phyloP scores from a whole-genome alignment of 2,888 invertebrate genomes.

The Portevinia maculata region DNA sequence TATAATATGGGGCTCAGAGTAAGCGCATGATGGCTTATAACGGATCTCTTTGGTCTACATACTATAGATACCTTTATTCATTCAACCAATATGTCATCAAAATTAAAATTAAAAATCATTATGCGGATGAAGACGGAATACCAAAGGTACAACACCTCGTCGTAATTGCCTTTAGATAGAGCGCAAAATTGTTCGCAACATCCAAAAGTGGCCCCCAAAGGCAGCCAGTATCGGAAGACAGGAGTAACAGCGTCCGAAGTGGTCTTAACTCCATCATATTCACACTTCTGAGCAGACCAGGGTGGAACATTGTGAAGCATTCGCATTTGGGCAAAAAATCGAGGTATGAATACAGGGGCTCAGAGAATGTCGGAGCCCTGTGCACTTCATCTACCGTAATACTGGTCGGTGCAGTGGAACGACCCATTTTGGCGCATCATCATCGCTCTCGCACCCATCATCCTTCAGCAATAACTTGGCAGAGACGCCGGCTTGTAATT shows the following conservation, averaged over 20 bases:
- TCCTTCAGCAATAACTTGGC: slow-evolving; percentile 72
- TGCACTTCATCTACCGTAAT: slow-evolving; percentile 8
- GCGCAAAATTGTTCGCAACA: slow-evolving; percentile 68
- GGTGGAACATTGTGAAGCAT: slow-evolving; percentile 66
- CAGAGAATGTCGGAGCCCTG: slow-evolving; percentile 3
- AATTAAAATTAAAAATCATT: slow-evolving; percentile 30
- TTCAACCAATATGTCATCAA: slow-evolving; percentile 55
- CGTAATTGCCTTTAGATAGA: slow-evolving; percentile 62
- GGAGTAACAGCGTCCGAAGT: slow-evolving; percentile 56
- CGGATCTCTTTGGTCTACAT: slow-evolving; percentile 3
- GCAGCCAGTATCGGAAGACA: slow-evolving; percentile 39
- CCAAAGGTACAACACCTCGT: slow-evolving; percentile 53
- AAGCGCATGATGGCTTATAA: slow-evolving; percentile 2
- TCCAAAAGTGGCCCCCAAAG: slow-evolving; percentile 51
- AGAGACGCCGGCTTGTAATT: slow-evolving; percentile 72
- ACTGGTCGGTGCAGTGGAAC: slow-evolving; percentile 37
- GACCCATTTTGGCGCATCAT: slow-evolving; percentile 71
- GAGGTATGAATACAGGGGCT: slow-evolving; percentile 36
- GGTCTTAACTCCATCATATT: slow-evolving; percentile 65
- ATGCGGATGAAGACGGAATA: slow-evolving; percentile 32
- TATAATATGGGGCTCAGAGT: too few relatives aligned
- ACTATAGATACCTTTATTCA: slow-evolving; percentile 1
- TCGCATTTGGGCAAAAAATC: slow-evolving; percentile 62
- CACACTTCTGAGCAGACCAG: slow-evolving; percentile 58
- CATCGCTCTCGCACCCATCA: slow-evolving; percentile 73